Evolutionary conservation across 2,797 vertebrate species (phyloP), one percentile per base, ranked within the genome.

Genomic region (Dromococcyx pavoninus): DNA sequence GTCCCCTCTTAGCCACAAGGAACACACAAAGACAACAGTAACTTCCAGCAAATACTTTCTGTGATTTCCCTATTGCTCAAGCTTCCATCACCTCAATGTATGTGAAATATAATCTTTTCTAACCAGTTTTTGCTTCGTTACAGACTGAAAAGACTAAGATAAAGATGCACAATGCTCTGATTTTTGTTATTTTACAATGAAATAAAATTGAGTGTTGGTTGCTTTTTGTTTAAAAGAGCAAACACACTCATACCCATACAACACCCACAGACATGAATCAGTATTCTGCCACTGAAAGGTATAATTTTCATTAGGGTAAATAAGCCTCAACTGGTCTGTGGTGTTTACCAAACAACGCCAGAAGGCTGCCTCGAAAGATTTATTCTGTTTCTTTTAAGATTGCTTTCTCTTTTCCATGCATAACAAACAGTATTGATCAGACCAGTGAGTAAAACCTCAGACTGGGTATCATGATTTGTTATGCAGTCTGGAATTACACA

Each of bases 11-110:
- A 13, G 19, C 22, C 58, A 74, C 19, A 53, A 62, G 11, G 16
- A 50, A 28, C 25, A 27, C 0, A 1, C 1, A 2, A 62, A 46
- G 18, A n/a, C 2, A 22, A 39, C 0, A 66, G 16, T 17, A 53
- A 41, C 18, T 60, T 37, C 14, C 17, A 71, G 27, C 37, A 62
- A 39, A 13, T 30, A 51, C 12, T 33, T 18, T 33, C 18, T 2
- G 14, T n/a, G 3, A 51, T 23, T 5, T 14, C 58, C 50, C n/a
- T 7, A 27, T 30, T 22, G 5, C 17, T 85, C 41, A 72, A 53
- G 9, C 15, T 75, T 75, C 77, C 4, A 1, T 27, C 27, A 15
- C 18, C 48, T 67, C 35, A 35, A 8, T 1, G 0, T 7, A 21
- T 1, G 11, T 13, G 11, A 57, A 43, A 75, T 7, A 32, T 2